Percentiles rank a stretch among this genome's conserved stretches.
These are phyloP conservation scores for Acanthopagrus latus DNA, from an alignment of 2,797 vertebrate species.

Conservation along the genomic window DNA sequence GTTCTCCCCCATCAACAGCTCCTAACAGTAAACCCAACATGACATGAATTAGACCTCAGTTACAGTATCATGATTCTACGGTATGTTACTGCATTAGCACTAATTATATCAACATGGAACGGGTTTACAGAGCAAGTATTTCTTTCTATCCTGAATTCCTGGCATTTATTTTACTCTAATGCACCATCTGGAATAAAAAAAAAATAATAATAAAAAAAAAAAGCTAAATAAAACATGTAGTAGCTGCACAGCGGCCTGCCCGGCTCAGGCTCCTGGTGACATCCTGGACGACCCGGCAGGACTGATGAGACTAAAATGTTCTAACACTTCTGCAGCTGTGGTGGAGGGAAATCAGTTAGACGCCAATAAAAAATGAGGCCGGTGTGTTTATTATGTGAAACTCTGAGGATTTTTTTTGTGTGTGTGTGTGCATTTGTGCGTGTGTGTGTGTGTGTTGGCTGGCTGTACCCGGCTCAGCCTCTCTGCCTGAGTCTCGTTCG, in stretches of 20 bases:
- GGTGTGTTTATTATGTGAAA: conserved; percentile 41
- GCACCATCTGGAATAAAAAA: not conserved
- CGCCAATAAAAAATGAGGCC: conserved; percentile 37
- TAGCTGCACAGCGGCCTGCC: too few relatives aligned
- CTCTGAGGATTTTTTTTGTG: not conserved
- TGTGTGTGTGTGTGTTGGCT: conserved; percentile 19
- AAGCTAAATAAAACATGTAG: conserved; percentile 12
- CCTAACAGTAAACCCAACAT: conserved; percentile 11
- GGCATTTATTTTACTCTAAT: not conserved
- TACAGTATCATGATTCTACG: not conserved
- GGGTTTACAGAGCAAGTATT: conserved; percentile 8
- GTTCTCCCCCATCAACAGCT: not conserved
- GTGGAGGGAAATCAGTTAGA: conserved; percentile 16
- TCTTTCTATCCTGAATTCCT: conserved; percentile 6
- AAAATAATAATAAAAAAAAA: not conserved
- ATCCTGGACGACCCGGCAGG: conserved; percentile 12
- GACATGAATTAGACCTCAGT: conserved; percentile 7
- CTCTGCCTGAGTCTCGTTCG: conserved; percentile 28
- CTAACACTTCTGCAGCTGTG: conserved; percentile 31
- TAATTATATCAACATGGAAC: conserved; percentile 7
- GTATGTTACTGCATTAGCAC: not conserved
- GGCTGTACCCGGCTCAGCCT: conserved; percentile 23
- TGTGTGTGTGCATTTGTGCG: conserved; percentile 6
- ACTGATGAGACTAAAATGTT: conserved; percentile 22
- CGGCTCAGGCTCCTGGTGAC: conserved; percentile 6